Evolutionary conservation across 2,888 invertebrate genomes (phyloP).

Genomic region (Philereme transversata): DNA sequence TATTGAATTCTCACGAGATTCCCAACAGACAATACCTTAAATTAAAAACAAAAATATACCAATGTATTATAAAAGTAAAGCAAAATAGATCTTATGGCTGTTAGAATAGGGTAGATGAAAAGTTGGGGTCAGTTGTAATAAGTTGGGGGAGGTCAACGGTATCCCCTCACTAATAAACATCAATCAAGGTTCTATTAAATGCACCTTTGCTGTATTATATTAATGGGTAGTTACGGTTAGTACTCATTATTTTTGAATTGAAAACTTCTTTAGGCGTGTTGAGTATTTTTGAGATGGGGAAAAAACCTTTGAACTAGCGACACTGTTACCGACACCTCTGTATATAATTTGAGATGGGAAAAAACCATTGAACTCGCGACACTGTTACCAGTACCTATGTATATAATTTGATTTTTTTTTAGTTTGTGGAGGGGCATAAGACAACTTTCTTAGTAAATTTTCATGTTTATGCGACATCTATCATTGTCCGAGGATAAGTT

Average conservation of each 20-base stretch:
- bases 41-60: constrained; percentile 34
- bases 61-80: neutral
- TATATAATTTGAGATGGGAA: no score
- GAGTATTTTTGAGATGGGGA: no score
- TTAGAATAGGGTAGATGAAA: constrained; percentile 13
- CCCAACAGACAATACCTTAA: constrained; percentile 38
- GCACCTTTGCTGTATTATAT: constrained; percentile 64
- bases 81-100: constrained; percentile 11
- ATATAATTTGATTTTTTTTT: no score
- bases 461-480: no score
- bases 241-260: constrained; percentile 21
- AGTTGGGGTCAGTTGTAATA: neutral
- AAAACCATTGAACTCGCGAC: no score
- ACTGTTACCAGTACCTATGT: no score
- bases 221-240: constrained; percentile 48
- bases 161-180: constrained; percentile 64
- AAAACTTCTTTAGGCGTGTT: no score
- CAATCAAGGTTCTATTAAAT: constrained; percentile 70
- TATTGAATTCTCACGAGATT: constrained; percentile 42
- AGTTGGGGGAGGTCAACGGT: constrained; percentile 40
- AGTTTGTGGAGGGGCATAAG: no score
- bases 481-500: no score
- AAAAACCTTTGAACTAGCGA: no score
- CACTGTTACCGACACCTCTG: no score
- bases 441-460: no score